Evolutionary conservation across 2,113 vertebrate genomes (phyloP).

Genomic region (Pungitius pungitius): DNA sequence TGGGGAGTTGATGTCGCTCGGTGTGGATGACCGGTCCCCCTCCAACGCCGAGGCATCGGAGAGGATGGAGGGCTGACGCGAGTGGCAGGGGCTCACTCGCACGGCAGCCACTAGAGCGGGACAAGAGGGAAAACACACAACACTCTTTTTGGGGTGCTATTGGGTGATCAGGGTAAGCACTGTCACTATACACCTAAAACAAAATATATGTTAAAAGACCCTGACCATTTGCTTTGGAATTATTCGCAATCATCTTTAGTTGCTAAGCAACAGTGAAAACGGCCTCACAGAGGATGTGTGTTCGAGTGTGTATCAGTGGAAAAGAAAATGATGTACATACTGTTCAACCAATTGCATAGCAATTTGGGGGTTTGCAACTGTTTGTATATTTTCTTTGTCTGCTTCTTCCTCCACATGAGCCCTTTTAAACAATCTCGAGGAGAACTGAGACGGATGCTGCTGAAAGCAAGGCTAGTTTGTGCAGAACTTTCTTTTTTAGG

Average conservation of each 20-base stretch:
- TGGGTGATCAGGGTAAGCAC: slow-evolving; percentile 12
- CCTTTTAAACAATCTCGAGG: slow-evolving; percentile 19
- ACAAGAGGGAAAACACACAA: slow-evolving; percentile 58
- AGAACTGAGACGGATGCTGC: background rate
- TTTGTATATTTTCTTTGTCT: slow-evolving; percentile 22
- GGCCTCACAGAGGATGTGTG: slow-evolving; percentile 47
- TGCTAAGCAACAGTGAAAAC: slow-evolving; percentile 72
- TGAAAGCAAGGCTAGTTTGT: slow-evolving; percentile 20
- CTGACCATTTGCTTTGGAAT: slow-evolving; percentile 44
- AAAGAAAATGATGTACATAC: slow-evolving; percentile 38
- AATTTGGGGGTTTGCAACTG: slow-evolving; percentile 42
- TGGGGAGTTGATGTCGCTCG: slow-evolving; percentile 97
- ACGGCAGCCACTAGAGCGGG: slow-evolving; percentile 83
- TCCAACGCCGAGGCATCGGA: slow-evolving; percentile 92
- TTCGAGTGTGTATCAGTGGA: slow-evolving; percentile 17
- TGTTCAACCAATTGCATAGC: slow-evolving; percentile 30
- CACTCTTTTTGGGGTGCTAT: slow-evolving; percentile 39
- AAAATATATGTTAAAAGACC: slow-evolving; percentile 24
- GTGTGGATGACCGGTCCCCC: slow-evolving; percentile 95
- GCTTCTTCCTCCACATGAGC: slow-evolving; percentile 22
- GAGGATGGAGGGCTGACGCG: slow-evolving; percentile 94
- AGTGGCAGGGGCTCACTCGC: slow-evolving; percentile 96
- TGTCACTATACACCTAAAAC: slow-evolving; percentile 15
- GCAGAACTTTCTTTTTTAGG: background rate
- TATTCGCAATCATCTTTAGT: slow-evolving; percentile 67